Percentiles rank a stretch among this genome's conserved stretches.
phyloP scores from a whole-genome alignment of 2,797 vertebrate genomes.

The Orientallactaga sibirica region DNA sequence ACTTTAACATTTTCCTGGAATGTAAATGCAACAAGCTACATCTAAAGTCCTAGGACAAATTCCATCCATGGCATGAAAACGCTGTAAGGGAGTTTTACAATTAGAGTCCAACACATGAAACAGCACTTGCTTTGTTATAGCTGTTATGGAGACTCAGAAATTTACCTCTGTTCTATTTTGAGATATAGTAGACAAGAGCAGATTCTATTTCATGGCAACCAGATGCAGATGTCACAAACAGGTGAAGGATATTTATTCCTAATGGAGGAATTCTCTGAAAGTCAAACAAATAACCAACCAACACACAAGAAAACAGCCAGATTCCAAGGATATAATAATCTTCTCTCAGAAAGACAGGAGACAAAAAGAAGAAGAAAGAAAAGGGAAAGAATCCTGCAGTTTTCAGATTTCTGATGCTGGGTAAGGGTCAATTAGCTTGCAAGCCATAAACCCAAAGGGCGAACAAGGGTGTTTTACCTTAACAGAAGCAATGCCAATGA shows the following conservation, averaged over 20 bases:
- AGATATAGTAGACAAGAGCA: not conserved
- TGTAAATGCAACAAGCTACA: not conserved
- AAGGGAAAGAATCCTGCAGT: not conserved
- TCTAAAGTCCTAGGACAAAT: conserved; percentile 25
- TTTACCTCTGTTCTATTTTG: not conserved
- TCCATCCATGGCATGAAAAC: not conserved
- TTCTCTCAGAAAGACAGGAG: not conserved
- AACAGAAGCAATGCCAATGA: conserved; percentile 54
- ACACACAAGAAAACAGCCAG: not conserved
- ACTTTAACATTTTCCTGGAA: conserved; percentile 54
- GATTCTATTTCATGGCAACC: not conserved
- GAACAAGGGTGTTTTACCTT: conserved; percentile 54
- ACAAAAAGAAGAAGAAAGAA: not conserved
- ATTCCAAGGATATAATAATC: conserved; percentile 24
- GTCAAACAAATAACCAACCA: not conserved
- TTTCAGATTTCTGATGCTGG: conserved; percentile 26
- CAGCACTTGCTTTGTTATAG: not conserved
- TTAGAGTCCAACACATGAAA: conserved; percentile 12
- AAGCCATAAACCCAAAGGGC: conserved; percentile 33
- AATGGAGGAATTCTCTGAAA: not conserved
- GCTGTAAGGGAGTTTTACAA: conserved; percentile 5
- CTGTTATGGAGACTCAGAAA: not conserved
- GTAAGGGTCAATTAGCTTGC: conserved; percentile 4
- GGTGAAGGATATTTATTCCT: not conserved
- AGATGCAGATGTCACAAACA: not conserved